phyloP scores from a whole-genome alignment of 2,888 invertebrate genomes.

The Pterobdella sp. region DNA sequence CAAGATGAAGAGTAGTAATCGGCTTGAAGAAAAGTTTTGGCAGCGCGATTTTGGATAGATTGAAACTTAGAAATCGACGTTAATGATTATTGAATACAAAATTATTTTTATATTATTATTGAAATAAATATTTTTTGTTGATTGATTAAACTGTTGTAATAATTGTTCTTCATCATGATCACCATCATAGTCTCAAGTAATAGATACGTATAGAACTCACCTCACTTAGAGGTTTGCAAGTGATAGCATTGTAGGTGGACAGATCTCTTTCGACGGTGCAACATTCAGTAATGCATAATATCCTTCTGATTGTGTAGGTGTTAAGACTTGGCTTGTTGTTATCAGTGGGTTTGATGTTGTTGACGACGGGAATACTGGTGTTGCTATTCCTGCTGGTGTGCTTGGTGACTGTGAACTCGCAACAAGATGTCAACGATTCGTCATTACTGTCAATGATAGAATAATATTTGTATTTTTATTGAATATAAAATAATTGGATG shows the following conservation, averaged over 20 bases:
- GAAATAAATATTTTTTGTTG: too few relatives aligned
- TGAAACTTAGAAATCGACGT: too few relatives aligned
- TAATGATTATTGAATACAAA: too few relatives aligned
- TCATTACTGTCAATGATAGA: slow-evolving; percentile 63
- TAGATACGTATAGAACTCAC: slow-evolving; percentile 45
- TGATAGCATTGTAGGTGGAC: slow-evolving; percentile 86
- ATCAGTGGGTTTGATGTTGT: slow-evolving; percentile 71
- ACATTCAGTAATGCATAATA: slow-evolving; percentile 86
- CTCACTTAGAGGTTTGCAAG: slow-evolving; percentile 59
- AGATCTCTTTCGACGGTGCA: slow-evolving; percentile 93
- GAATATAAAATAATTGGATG: not conserved
- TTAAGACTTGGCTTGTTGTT: slow-evolving; percentile 68
- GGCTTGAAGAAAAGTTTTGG: too few relatives aligned
- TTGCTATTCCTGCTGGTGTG: slow-evolving; percentile 63
- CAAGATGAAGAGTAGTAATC: too few relatives aligned
- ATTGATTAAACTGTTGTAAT: too few relatives aligned
- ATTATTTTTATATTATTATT: slow-evolving; percentile 19
- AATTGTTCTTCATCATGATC: too few relatives aligned
- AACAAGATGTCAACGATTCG: slow-evolving; percentile 87
- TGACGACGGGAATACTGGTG: slow-evolving; percentile 64
- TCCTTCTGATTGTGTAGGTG: slow-evolving; percentile 70
- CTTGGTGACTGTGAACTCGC: slow-evolving; percentile 93
- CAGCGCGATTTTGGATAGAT: too few relatives aligned
- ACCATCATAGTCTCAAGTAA: too few relatives aligned
- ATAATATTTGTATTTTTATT: not conserved